phyloP scores from a whole-genome alignment of 2,113 vertebrate species.

The Mionectes macconnelli region DNA sequence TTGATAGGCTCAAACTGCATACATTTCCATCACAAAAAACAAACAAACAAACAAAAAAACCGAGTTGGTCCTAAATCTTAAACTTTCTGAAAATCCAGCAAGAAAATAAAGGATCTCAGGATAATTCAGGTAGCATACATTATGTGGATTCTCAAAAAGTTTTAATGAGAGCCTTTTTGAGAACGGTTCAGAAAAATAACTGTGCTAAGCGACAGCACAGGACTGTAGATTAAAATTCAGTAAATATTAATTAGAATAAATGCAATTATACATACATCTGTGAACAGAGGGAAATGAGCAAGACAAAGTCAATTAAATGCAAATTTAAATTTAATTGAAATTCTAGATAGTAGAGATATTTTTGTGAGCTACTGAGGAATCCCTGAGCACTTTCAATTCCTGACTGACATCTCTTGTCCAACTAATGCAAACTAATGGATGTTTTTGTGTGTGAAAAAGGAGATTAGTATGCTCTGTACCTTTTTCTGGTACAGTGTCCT shows the following conservation, averaged over 20 bases:
- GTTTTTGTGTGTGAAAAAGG: neutral
- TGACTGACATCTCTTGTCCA: constrained; percentile 26
- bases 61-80: neutral
- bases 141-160: neutral
- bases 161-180: neutral
- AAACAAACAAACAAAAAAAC: neutral
- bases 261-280: constrained; percentile 46
- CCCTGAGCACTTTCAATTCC: neutral
- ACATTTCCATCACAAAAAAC: neutral
- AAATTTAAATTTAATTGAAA: constrained; percentile 62
- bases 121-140: neutral
- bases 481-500: neutral
- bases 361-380: neutral
- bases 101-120: neutral
- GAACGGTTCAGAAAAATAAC: neutral
- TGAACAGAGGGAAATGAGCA: constrained; percentile 43
- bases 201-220: neutral
- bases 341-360: constrained; percentile 48
- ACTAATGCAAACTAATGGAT: neutral
- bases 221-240: constrained; percentile 41
- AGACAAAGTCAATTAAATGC: constrained; percentile 62
- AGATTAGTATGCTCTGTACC: neutral
- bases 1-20: neutral
- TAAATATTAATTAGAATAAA: constrained; percentile 64
- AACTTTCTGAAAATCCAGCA: neutral